Evolutionary conservation across 2,888 invertebrate species (phyloP).

Genomic region (Hydraecia micacea): DNA sequence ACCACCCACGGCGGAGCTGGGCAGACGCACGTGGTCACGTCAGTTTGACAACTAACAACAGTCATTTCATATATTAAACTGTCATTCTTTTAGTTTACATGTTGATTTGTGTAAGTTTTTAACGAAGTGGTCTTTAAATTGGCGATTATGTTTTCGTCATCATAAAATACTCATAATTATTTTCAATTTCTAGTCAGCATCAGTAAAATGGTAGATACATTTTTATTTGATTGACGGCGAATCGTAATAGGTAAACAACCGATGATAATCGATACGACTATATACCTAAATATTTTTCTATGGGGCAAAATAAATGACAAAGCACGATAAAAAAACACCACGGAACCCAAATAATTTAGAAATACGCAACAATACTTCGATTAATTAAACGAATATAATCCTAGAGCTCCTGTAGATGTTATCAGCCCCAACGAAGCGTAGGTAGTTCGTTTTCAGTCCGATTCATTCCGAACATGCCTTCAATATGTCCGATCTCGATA

Average conservation of each 20-base stretch:
- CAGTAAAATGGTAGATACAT: neutral
- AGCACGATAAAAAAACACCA: neutral
- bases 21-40: constrained; percentile 71
- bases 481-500: constrained; percentile 80
- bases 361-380: constrained; percentile 12
- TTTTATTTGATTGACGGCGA: neutral
- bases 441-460: constrained; percentile 72
- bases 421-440: constrained; percentile 76
- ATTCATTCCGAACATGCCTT: constrained; percentile 80
- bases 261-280: neutral
- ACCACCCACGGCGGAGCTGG: constrained; percentile 71
- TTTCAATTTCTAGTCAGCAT: neutral
- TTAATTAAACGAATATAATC: constrained; percentile 53
- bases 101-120: constrained; percentile 26
- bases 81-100: constrained; percentile 37
- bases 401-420: constrained; percentile 71
- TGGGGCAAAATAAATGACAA: constrained; percentile 1
- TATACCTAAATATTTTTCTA: neutral
- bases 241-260: neutral
- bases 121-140: neutral
- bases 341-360: constrained; percentile 6
- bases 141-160: neutral
- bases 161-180: neutral
- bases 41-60: constrained; percentile 61
- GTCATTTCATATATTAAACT: constrained; percentile 33